Evolutionary conservation across 2,113 vertebrate genomes (phyloP).

Genomic region (Elanus axillaris): DNA sequence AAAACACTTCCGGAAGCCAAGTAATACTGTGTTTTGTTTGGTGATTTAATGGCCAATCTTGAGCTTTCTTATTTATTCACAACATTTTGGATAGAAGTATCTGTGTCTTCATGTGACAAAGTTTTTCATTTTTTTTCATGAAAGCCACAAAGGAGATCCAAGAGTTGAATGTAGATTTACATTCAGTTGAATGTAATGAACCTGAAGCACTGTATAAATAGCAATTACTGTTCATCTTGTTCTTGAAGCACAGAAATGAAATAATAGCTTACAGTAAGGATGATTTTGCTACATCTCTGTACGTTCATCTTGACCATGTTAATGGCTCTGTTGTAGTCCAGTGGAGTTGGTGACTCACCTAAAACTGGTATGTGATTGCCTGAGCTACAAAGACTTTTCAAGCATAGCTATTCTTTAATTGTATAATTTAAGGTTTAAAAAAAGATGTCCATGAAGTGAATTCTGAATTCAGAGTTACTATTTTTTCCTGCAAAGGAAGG

Average conservation of each 20-base stretch:
- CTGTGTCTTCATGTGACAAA: not conserved
- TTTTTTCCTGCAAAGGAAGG: not conserved
- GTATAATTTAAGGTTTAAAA: not conserved
- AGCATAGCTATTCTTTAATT: not conserved
- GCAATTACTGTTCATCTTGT: not conserved
- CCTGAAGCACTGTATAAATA: not conserved
- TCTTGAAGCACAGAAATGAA: not conserved
- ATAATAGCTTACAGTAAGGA: not conserved
- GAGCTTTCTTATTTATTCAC: not conserved
- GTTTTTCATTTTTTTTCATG: not conserved
- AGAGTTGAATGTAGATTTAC: not conserved
- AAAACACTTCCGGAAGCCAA: not conserved
- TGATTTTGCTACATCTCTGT: not conserved
- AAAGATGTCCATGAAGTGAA: not conserved
- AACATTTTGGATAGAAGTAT: not conserved
- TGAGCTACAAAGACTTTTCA: not conserved
- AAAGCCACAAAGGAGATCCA: not conserved
- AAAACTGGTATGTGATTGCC: not conserved
- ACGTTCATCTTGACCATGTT: accelerated
- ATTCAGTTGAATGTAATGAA: not conserved
- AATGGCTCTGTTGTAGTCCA: not conserved
- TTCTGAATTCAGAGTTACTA: not conserved
- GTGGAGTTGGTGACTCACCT: not conserved
- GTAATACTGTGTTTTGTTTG: not conserved
- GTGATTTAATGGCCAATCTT: not conserved